Evolutionary conservation across 2,888 invertebrate genomes (phyloP).

Genomic region (Volucella zonaria): DNA sequence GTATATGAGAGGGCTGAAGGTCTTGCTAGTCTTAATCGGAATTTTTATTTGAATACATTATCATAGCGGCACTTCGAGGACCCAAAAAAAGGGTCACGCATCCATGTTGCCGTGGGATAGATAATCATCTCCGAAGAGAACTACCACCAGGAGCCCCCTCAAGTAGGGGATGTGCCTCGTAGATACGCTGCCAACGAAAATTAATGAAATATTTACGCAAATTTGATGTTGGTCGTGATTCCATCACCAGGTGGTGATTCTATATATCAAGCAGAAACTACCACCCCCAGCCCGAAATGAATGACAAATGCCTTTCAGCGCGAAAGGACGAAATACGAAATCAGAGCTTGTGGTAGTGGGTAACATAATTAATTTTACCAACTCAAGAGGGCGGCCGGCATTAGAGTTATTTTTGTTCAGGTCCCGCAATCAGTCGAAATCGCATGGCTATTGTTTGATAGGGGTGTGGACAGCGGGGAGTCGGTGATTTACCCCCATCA

Average conservation of each 20-base stretch:
- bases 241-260: not conserved
- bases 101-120: not conserved
- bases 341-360: not conserved
- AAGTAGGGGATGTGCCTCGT: too few relatives aligned
- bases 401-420: conserved; percentile 19
- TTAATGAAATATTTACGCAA: conserved; percentile 50
- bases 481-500: not conserved
- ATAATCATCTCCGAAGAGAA: not conserved
- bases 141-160: not conserved
- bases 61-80: not conserved
- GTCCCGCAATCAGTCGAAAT: conserved; percentile 15
- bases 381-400: not conserved
- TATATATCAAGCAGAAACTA: too few relatives aligned
- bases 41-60: conserved; percentile 53
- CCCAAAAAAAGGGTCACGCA: conserved; percentile 3
- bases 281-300: not conserved
- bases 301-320: conserved; percentile 7
- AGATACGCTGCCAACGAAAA: conserved; percentile 5
- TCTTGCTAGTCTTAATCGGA: conserved; percentile 21
- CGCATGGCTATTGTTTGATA: not conserved
- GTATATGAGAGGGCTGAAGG: not conserved
- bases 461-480: not conserved
- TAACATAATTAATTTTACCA: conserved; percentile 41
- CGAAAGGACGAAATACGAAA: not conserved
- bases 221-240: conserved; percentile 34